These are phyloP conservation scores for Bombus difficillimus DNA, from an alignment of 1,140 invertebrate species.

Conservation along the genomic window DNA sequence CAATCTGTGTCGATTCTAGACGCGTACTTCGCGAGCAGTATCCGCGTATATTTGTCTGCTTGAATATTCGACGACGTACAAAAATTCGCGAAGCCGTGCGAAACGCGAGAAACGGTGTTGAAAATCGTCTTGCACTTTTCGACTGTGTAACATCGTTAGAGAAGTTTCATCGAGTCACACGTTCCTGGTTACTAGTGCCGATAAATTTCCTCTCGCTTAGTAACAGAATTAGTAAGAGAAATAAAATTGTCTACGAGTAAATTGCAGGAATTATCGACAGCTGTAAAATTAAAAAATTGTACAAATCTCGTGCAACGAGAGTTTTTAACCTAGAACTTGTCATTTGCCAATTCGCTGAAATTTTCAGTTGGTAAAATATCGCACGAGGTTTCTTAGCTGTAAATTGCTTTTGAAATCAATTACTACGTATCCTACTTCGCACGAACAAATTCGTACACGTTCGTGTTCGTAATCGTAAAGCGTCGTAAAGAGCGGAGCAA, in stretches of 20 bases:
- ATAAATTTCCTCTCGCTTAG: not conserved
- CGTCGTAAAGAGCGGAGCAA: not conserved
- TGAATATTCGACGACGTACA: not conserved
- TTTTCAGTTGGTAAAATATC: no score
- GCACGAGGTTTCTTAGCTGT: accelerated
- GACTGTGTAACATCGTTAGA: no score
- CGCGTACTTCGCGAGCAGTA: not conserved
- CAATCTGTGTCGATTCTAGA: not conserved
- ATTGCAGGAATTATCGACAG: no score
- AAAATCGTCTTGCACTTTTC: no score
- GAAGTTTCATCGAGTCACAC: not conserved
- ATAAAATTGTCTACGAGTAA: no score
- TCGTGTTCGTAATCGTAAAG: not conserved
- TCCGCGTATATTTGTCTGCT: accelerated
- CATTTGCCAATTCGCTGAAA: no score
- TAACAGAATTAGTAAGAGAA: no score
- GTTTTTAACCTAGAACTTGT: no score
- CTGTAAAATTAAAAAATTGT: no score
- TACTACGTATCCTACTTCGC: accelerated
- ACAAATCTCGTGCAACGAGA: no score
- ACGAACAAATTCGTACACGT: no score
- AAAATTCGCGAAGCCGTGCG: not conserved
- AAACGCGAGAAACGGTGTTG: not conserved
- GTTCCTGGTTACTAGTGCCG: not conserved
- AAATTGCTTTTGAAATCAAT: no score